phyloP scores from a whole-genome alignment of 30 jellyfish, hydroid and myxozoan genomes.

The Aurelia sp. region DNA sequence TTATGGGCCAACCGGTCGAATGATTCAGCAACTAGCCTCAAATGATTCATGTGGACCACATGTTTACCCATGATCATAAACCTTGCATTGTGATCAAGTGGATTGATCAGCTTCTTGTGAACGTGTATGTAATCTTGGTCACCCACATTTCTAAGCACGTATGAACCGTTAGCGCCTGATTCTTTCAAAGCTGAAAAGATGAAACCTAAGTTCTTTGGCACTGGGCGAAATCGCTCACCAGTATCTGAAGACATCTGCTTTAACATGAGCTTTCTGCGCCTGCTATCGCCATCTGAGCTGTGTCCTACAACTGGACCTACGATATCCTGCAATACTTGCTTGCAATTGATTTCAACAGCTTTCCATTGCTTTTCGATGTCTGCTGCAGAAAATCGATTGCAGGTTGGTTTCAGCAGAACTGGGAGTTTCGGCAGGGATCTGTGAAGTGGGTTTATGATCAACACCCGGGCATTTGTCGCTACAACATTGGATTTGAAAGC shows the following conservation, averaged over 20 bases:
- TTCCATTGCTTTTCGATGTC: slow-evolving; percentile 15
- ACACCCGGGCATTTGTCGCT: too few species aligned
- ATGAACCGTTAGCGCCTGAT: not conserved
- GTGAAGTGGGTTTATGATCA: too few species aligned
- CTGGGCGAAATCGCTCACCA: not conserved
- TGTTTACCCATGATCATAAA: not conserved
- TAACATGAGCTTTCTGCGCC: slow-evolving; percentile 4
- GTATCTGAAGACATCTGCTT: not conserved
- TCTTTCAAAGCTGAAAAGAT: not conserved
- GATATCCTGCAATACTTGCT: not conserved
- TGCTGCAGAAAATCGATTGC: not conserved
- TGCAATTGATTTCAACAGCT: not conserved
- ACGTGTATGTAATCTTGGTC: slow-evolving; percentile 20
- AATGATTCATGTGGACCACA: slow-evolving; percentile 16
- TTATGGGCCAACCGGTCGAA: too few species aligned
- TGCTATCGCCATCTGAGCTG: slow-evolving; percentile 19
- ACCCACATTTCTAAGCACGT: not conserved
- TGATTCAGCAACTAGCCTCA: not conserved
- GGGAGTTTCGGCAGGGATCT: not conserved
- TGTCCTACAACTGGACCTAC: slow-evolving; percentile 15
- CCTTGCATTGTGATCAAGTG: not conserved
- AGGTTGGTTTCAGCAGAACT: not conserved
- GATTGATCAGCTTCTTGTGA: slow-evolving; percentile 16
- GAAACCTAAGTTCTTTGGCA: not conserved
- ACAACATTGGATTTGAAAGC: too few species aligned